Percentiles rank a stretch among this genome's conserved stretches.
Evolutionary conservation across 2,888 invertebrate species (phyloP).

Genomic region (Lasioglossum lativentre): DNA sequence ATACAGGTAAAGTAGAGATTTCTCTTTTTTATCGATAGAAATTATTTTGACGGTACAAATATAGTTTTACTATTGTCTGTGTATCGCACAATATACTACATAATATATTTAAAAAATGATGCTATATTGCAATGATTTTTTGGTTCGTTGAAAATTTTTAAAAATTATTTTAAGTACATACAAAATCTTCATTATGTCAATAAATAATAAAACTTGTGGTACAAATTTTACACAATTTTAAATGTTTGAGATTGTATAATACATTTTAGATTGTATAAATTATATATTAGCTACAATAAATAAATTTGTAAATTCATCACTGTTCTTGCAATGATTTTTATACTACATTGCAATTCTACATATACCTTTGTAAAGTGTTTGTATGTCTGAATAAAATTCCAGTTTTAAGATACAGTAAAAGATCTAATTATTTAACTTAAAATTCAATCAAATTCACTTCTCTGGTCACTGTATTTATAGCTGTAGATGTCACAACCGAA

Average conservation of each 20-base stretch:
- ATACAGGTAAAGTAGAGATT: constrained; percentile 32
- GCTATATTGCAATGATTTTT: not conserved
- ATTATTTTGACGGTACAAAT: constrained; percentile 25
- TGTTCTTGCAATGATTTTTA: not conserved
- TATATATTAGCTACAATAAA: constrained; percentile 38
- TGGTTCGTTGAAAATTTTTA: not conserved
- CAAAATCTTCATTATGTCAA: constrained; percentile 1
- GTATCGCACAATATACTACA: not conserved
- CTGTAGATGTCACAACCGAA: constrained; percentile 69
- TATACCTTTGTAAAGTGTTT: not conserved
- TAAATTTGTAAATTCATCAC: constrained; percentile 13
- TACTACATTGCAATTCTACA: not conserved
- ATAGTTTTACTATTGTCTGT: constrained; percentile 8
- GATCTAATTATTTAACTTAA: constrained; percentile 37
- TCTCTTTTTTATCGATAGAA: constrained; percentile 18
- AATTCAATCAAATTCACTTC: constrained; percentile 79
- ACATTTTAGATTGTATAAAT: constrained; percentile 12
- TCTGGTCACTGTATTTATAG: constrained; percentile 71
- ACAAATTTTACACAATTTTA: constrained; percentile 28
- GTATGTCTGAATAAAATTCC: not conserved
- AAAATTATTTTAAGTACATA: constrained; percentile 14
- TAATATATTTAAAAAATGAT: not conserved
- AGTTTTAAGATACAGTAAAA: not conserved
- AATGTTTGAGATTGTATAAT: constrained; percentile 24
- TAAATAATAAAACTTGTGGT: constrained; percentile 26